These are phyloP conservation scores for Eufriesea mexicana DNA, from an alignment of 1,140 invertebrate genomes.

Conservation along the genomic window DNA sequence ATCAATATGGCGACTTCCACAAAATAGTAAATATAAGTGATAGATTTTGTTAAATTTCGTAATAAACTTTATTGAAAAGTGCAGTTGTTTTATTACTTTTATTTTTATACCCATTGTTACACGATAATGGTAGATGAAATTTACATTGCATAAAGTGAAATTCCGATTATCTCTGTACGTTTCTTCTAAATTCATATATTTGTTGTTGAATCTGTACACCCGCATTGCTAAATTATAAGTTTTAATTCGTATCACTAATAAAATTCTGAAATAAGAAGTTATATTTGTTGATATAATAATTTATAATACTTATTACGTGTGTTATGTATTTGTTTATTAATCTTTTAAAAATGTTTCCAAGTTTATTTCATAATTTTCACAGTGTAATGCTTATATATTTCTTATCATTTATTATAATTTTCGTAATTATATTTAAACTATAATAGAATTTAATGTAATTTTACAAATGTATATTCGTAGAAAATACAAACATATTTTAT, in stretches of 20 bases:
- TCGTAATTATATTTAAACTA: not conserved
- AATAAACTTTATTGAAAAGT: constrained; percentile 4
- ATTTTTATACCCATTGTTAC: not conserved
- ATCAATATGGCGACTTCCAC: constrained; percentile 31
- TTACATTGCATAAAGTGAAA: not conserved
- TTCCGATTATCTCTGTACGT: not conserved
- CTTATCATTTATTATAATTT: not conserved
- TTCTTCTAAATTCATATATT: not conserved
- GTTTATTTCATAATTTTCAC: not conserved
- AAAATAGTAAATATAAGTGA: constrained; percentile 27
- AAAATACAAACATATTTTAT: not conserved
- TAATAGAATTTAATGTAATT: not conserved
- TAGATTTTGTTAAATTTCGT: not conserved
- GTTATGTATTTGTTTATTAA: not conserved
- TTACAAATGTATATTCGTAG: not conserved
- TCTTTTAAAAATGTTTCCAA: not conserved
- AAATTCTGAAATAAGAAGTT: not conserved
- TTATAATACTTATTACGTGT: not conserved
- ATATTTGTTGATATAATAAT: not conserved
- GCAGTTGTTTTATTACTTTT: not conserved
- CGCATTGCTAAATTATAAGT: not conserved
- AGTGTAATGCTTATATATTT: not conserved
- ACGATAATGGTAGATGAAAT: not conserved
- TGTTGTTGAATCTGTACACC: not conserved
- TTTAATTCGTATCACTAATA: not conserved